These are phyloP conservation scores for Rhingia campestris DNA, from an alignment of 2,888 invertebrate species.

Conservation along the genomic window DNA sequence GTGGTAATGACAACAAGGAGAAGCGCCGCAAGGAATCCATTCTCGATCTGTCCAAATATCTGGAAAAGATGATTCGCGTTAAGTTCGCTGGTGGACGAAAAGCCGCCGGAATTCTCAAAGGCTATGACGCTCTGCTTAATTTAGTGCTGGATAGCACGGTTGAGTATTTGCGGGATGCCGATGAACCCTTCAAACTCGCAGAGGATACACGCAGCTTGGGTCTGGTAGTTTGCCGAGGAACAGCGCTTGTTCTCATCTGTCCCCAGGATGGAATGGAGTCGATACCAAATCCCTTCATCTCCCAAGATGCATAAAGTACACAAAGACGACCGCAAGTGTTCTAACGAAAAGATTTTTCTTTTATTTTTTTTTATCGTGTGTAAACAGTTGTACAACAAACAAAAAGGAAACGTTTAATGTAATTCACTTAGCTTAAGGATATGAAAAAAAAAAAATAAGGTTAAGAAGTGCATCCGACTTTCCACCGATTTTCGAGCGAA, in stretches of 20 bases:
- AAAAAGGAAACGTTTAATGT: conserved; percentile 47
- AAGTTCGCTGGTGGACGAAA: conserved; percentile 99
- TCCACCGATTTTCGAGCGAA: too few species aligned
- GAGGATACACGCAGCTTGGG: conserved; percentile 97
- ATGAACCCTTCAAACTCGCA: conserved; percentile 97
- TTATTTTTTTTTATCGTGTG: conserved; percentile 44
- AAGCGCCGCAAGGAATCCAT: conserved; percentile 99
- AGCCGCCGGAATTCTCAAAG: conserved; percentile 97
- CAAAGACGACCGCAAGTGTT: not conserved
- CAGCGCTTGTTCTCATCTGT: conserved; percentile 98
- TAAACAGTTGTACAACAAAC: conserved; percentile 35
- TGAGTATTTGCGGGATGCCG: conserved; percentile 95
- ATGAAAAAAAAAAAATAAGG: conserved; percentile 70
- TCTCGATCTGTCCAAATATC: conserved; percentile 96
- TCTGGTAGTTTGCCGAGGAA: conserved; percentile 98
- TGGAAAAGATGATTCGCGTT: conserved; percentile 98
- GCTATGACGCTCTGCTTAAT: conserved; percentile 97
- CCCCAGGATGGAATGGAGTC: conserved; percentile 99
- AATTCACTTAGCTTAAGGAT: conserved; percentile 66
- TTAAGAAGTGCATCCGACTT: too few species aligned
- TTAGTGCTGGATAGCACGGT: conserved; percentile 98
- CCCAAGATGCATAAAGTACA: conserved; percentile 87
- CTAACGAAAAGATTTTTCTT: conserved; percentile 14
- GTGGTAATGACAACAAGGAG: conserved; percentile 86
- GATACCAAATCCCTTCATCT: conserved; percentile 99